Evolutionary conservation across 2,113 vertebrate genomes (phyloP).

Genomic region (Psettodes erumei): DNA sequence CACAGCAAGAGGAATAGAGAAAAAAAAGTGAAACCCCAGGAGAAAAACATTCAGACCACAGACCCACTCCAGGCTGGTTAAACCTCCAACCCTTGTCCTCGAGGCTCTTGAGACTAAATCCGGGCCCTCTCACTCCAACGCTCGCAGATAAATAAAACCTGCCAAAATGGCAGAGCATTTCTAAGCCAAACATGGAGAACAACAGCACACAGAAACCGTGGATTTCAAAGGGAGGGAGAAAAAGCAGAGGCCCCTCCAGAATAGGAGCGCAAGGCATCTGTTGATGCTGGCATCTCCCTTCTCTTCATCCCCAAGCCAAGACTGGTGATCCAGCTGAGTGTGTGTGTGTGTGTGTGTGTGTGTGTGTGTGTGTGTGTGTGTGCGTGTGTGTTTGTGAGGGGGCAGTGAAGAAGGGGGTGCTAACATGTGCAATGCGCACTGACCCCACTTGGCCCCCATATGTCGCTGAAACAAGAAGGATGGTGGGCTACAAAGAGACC

Average conservation of each 20-base stretch:
- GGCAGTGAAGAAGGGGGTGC: conserved; percentile 29
- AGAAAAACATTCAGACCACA: conserved; percentile 44
- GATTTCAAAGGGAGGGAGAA: conserved; percentile 72
- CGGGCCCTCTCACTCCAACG: conserved; percentile 64
- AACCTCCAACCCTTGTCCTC: conserved; percentile 52
- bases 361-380: conserved; percentile 29
- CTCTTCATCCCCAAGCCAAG: conserved; percentile 74
- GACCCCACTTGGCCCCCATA: conserved; percentile 78
- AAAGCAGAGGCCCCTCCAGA: conserved; percentile 73
- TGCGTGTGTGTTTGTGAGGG: conserved; percentile 12
- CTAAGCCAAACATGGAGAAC: conserved; percentile 71
- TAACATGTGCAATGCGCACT: conserved; percentile 67
- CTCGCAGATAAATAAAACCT: conserved; percentile 71
- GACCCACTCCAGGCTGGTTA: conserved; percentile 50
- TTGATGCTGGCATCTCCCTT: conserved; percentile 76
- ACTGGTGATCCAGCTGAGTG: conserved; percentile 65
- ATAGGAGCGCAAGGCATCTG: conserved; percentile 81
- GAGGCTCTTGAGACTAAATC: conserved; percentile 58
- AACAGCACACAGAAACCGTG: conserved; percentile 63
- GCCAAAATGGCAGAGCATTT: conserved; percentile 65
- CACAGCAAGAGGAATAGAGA: conserved; percentile 19
- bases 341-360: conserved; percentile 36
- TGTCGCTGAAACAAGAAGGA: conserved; percentile 67
- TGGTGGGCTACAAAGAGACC: conserved; percentile 45
- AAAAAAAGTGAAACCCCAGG: conserved; percentile 26